Base-by-base conservation (phyloP, 2,797 vertebrate genomes). In the Yasuhikotakia modesta region DNA sequence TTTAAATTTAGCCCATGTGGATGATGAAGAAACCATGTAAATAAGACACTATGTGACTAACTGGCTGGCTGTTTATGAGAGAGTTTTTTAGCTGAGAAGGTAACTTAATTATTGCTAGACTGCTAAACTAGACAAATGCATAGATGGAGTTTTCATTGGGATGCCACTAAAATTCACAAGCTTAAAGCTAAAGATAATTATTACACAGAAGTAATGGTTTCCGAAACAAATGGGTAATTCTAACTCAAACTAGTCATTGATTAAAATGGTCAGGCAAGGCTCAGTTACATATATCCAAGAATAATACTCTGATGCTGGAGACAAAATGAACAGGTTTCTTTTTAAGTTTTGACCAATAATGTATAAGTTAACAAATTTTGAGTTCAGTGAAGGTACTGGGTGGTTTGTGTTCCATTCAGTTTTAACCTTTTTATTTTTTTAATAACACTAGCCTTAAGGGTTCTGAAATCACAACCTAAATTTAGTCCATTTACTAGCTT, bases 401-500 rank as follows among this genome's bases (percentile, higher is more conserved):
- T 17, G 6, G 17, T 1, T 57, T 61, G 22, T 64, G 71, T 39
- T 13, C 11, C 3, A 1, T n/a, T 63, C 7, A 2, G 17, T 67
- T n/a, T 39, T n/a, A 27, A 27, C 13, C 65, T 32, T 79, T 35
- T 10, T n/a, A 24, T 79, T 35, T 10, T n/a, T 17, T 71, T 75
- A 50, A 17, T 46, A 65, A 57, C n/a, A 75, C 66, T 30, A 81
- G 83, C n/a, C 46, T 58, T 75, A 76, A 67, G 19, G 60, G 24
- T 71, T 46, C 71, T 71, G 66, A 85, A 76, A 27, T 79, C 79
- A 73, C 24, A 70, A 35, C 70, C 86, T 90, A 91, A 89, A 89
- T 89, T 88, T 90, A 91, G 87, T 73, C 55, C 32, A 0, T 52
- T 82, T 61, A 32, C 14, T 64, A 53, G 48, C 83, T 88, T 84